Base-by-base conservation (phyloP, 2,888 invertebrate species). In the Drosophila merina region DNA sequence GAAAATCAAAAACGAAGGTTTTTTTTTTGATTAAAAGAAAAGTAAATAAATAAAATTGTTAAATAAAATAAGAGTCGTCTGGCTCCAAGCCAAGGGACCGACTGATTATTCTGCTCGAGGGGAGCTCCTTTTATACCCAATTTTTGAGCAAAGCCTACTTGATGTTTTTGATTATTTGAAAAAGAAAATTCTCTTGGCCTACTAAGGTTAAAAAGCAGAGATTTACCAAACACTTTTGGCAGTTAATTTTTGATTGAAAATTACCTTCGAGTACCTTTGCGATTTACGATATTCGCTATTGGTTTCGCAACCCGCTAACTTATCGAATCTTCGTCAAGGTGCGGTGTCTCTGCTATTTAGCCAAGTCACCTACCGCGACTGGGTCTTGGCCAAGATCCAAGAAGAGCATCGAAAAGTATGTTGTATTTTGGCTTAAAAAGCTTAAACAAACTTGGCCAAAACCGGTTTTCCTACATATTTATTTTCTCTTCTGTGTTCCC, bases 401-500 rank as follows among this genome's bases (percentile, higher is more conserved):
- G 1, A 10, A 25, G 5, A 10, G 28, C 38, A 25, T 10, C 47
- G 9, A 14, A 60, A 60, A 57, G 36, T 33, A 5, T 10, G 47
- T 30, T 25, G 33, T 8, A 2, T 10, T 36, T 36, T 0, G 4
- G 7, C 0, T 20, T 20, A 20, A 7, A 38, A 38, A 62, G 59
- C 60, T 60, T 8, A 1, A 4, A 9, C 9, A 30, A 12, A 9
- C 6, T 57, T 2, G 38, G 20, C 45, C 7, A 26, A 57, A 62
- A 70, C 69, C 54, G 71, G 69, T 70, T 70, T 20, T 3, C 14
- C 4, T 6, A 12, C 7, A 28, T 10, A 30, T 8, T 47, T 48
- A 45, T 67, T 58, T 48, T 58, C 68, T 62, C 55, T 57, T 67
- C 73, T 67, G 48, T 64, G 68, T 60, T 49, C 38, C 54, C 50